Evolutionary conservation across 2,888 invertebrate genomes (phyloP).

Genomic region (Rhamnusium bicolor): DNA sequence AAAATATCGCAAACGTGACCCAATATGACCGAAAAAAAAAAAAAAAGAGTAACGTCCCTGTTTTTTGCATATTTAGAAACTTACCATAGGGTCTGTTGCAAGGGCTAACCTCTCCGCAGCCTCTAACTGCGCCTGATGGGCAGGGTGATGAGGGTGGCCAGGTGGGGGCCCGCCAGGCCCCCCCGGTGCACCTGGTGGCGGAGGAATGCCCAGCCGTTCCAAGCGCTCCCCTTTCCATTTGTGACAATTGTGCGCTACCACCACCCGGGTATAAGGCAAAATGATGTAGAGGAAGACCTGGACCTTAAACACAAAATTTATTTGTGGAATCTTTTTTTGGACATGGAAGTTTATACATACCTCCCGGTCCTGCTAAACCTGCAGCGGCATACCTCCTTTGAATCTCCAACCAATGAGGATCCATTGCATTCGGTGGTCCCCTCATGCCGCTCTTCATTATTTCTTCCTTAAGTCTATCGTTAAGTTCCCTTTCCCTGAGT

Average conservation of each 20-base stretch:
- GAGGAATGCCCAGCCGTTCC: conserved; percentile 86
- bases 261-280: conserved; percentile 85
- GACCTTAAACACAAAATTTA: conserved; percentile 46
- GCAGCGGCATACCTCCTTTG: conserved; percentile 78
- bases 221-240: conserved; percentile 91
- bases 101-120: conserved; percentile 86
- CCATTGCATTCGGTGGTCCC: conserved; percentile 72
- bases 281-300: conserved; percentile 78
- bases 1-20: too few relatives aligned
- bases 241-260: conserved; percentile 78
- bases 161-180: conserved; percentile 75
- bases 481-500: conserved; percentile 84
- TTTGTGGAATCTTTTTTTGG: too few relatives aligned
- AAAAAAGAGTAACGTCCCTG: too few relatives aligned
- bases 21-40: too few relatives aligned
- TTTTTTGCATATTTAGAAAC: conserved; percentile 41
- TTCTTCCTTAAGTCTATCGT: conserved; percentile 91
- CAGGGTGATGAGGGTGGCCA: conserved; percentile 73
- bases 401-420: conserved; percentile 90
- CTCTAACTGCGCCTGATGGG: conserved; percentile 77
- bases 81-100: conserved; percentile 92
- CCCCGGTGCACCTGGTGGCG: conserved; percentile 74
- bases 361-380: conserved; percentile 69
- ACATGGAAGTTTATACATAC: conserved; percentile 50
- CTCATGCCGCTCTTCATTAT: conserved; percentile 79